phyloP scores from a whole-genome alignment of 1,140 invertebrate species.

The Lineus longissimus region DNA sequence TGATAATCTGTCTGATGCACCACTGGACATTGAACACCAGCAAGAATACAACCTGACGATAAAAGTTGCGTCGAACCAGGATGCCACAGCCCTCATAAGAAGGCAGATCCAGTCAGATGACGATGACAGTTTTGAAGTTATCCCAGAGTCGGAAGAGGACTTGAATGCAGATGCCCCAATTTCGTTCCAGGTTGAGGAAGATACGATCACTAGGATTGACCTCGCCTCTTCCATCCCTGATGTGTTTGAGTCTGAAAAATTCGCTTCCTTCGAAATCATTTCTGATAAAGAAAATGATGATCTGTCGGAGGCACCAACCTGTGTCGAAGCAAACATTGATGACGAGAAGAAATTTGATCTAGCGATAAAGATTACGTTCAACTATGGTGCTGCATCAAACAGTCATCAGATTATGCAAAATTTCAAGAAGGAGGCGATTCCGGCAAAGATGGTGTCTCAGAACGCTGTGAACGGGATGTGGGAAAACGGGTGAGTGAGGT shows the following conservation, averaged over 20 bases:
- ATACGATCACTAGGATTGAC: neutral
- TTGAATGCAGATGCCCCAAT: no score
- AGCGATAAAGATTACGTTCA: conserved; percentile 89
- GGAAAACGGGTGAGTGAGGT: conserved; percentile 56
- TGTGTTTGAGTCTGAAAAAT: neutral
- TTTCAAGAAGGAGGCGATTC: conserved; percentile 78
- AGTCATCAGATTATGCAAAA: conserved; percentile 70
- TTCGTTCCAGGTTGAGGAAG: neutral
- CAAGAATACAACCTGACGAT: no score
- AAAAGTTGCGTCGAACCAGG: no score
- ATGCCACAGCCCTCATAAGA: no score
- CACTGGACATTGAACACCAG: no score
- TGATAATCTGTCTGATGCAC: no score
- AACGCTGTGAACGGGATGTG: conserved; percentile 59
- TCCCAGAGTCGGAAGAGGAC: no score
- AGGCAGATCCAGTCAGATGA: neutral
- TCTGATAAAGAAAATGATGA: neutral
- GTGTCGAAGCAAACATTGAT: neutral
- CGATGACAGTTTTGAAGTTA: neutral
- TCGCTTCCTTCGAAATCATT: neutral
- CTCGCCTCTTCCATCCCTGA: neutral
- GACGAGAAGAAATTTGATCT: conserved; percentile 55
- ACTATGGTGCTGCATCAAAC: conserved; percentile 82
- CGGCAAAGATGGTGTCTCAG: conserved; percentile 60
- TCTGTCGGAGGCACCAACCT: neutral